Conservation (phyloP, 2,113 vertebrate species). For the Apteryx owenii region DNA sequence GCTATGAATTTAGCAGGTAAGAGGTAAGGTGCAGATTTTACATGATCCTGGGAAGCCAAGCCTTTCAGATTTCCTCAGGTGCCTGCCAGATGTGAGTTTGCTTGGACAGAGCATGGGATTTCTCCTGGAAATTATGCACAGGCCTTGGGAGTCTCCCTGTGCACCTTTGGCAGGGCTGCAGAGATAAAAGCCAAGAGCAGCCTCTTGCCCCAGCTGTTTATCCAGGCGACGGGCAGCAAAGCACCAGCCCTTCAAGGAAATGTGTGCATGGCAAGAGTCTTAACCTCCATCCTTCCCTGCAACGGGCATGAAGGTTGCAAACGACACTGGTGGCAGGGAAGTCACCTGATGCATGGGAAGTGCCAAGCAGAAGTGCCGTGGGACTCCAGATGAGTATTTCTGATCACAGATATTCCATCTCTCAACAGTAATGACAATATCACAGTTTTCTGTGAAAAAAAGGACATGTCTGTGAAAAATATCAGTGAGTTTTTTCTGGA, state of each 20-base stretch:
- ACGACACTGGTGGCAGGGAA: neutral
- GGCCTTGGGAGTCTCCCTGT: neutral
- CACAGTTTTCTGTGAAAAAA: neutral
- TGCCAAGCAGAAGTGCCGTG: no score
- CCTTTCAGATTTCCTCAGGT: constrained; percentile 61
- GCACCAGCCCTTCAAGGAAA: neutral
- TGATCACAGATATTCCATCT: neutral
- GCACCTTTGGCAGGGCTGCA: no score
- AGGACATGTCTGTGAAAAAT: neutral
- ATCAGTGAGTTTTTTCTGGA: neutral
- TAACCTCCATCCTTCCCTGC: neutral
- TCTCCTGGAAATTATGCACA: constrained; percentile 23
- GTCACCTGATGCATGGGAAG: no score
- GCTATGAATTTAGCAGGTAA: constrained; percentile 22
- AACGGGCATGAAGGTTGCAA: neutral
- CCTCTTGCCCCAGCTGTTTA: neutral
- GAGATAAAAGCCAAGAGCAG: neutral
- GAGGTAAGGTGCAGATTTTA: constrained; percentile 53
- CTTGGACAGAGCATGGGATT: neutral
- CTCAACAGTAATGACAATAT: neutral
- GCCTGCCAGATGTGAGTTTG: constrained; percentile 58
- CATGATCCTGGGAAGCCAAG: constrained; percentile 24
- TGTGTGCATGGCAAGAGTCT: neutral
- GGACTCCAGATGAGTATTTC: neutral
- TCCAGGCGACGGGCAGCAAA: neutral